Evolutionary conservation across 2,888 invertebrate species (phyloP).

Genomic region (Leucoptera coffeella): DNA sequence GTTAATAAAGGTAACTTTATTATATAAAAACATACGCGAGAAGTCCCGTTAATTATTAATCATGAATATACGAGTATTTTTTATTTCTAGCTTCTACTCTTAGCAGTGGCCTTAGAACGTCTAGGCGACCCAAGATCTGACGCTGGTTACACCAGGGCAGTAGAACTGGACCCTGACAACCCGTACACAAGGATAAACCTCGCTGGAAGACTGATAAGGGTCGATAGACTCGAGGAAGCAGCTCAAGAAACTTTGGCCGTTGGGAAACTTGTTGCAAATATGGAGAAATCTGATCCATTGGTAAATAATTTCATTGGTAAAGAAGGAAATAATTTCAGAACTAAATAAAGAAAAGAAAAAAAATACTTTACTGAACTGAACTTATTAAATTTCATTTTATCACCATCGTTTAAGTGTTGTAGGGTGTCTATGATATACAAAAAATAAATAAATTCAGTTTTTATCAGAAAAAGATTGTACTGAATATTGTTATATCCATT

Average conservation of each 20-base stretch:
- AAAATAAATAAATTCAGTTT: no score
- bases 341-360: no score
- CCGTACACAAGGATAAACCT: constrained; percentile 26
- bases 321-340: no score
- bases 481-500: no score
- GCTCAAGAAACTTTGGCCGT: constrained; percentile 3
- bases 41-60: no score
- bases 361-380: no score
- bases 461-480: no score
- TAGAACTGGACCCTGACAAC: constrained; percentile 18
- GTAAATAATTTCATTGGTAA: no score
- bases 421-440: constrained; percentile 48
- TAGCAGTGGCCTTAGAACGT: constrained; percentile 31
- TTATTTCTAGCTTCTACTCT: constrained; percentile 22
- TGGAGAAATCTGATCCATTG: no score
- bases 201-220: constrained; percentile 26
- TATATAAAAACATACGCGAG: no score
- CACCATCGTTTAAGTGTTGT: constrained; percentile 43
- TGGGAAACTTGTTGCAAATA: neutral
- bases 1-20: no score
- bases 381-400: constrained; percentile 42
- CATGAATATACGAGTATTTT: no score
- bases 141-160: constrained; percentile 26
- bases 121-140: constrained; percentile 30
- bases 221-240: constrained; percentile 18